phyloP scores from a whole-genome alignment of 2,113 vertebrate genomes.

The Lonchura striata region DNA sequence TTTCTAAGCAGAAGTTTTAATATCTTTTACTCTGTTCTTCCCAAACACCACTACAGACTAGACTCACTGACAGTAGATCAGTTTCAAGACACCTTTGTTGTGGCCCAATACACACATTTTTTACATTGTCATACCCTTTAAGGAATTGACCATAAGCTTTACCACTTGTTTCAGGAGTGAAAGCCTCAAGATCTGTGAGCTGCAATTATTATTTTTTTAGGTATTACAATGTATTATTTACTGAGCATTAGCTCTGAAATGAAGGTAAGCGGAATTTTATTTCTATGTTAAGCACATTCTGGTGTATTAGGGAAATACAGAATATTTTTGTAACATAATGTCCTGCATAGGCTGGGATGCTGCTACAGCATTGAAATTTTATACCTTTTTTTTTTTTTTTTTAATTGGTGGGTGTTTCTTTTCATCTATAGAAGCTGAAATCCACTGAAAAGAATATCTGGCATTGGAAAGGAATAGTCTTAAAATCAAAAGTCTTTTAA shows the following conservation, averaged over 20 bases:
- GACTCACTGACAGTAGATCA: neutral
- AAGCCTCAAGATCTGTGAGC: neutral
- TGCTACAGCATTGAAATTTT: neutral
- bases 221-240: neutral
- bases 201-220: slow-evolving; percentile 17
- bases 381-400: fast-evolving
- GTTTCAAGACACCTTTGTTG: neutral
- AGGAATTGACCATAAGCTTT: neutral
- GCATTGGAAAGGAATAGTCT: neutral
- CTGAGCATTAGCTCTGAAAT: neutral
- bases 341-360: neutral
- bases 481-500: neutral
- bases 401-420: neutral
- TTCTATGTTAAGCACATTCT: neutral
- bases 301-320: neutral
- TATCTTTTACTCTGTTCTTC: neutral
- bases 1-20: neutral
- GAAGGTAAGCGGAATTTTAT: neutral
- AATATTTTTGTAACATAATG: neutral
- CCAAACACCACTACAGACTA: neutral
- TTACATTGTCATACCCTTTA: neutral
- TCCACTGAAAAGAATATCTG: neutral
- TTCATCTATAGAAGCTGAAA: neutral
- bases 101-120: neutral
- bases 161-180: neutral